These are phyloP conservation scores for Hassar affinis DNA, from an alignment of 2,113 vertebrate species.

Conservation along the genomic window DNA sequence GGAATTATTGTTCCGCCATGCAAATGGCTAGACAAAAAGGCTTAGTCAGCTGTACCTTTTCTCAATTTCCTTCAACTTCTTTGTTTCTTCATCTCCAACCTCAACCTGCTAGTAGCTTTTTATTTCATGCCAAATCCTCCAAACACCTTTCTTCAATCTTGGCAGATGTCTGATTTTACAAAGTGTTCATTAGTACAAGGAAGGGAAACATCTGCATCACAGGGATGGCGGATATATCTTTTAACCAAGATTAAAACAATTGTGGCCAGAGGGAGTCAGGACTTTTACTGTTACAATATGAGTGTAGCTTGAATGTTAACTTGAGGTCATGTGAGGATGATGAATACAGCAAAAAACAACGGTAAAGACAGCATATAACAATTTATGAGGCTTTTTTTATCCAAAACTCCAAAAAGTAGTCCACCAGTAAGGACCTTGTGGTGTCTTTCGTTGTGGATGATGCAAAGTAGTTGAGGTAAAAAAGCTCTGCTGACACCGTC, in stretches of 20 bases:
- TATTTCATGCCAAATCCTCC: conserved; percentile 61
- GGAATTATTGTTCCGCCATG: conserved; percentile 65
- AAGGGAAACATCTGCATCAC: conserved; percentile 54
- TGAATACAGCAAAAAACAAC: neutral
- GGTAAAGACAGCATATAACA: neutral
- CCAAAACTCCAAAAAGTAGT: neutral
- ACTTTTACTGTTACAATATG: neutral
- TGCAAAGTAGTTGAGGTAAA: too few relatives aligned
- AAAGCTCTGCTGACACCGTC: too few relatives aligned
- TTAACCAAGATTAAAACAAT: conserved; percentile 9
- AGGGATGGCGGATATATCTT: conserved; percentile 46
- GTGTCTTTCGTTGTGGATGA: too few relatives aligned
- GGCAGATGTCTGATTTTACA: conserved; percentile 59
- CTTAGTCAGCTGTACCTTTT: conserved; percentile 60
- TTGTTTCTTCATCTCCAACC: neutral
- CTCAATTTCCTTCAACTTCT: conserved; percentile 22
- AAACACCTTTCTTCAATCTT: conserved; percentile 60
- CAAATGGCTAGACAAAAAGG: conserved; percentile 67
- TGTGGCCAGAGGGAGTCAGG: neutral
- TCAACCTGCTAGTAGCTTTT: conserved; percentile 44
- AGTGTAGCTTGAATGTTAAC: conserved; percentile 6
- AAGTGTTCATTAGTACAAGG: conserved; percentile 29
- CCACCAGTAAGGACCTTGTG: neutral
- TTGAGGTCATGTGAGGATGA: neutral
- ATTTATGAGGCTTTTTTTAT: neutral